Conservation (phyloP, 1,140 invertebrate genomes). For the Drosophila subobscura region DNA sequence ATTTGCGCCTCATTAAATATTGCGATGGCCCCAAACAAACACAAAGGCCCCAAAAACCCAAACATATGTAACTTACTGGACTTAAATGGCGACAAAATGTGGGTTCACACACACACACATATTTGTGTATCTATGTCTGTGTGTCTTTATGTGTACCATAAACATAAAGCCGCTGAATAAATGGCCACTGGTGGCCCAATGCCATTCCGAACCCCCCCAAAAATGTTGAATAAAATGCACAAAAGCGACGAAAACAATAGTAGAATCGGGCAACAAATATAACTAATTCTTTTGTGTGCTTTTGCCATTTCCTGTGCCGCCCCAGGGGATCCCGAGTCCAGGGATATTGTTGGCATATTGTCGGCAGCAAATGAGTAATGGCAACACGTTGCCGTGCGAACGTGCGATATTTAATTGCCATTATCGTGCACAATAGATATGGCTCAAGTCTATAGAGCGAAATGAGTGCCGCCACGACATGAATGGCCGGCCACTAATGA, state of each 20-base stretch:
- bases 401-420: slow-evolving; percentile 37
- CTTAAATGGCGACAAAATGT: slow-evolving; percentile 33
- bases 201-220: slow-evolving; percentile 9
- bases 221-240: slow-evolving; percentile 53
- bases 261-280: slow-evolving; percentile 31
- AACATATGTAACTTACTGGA: slow-evolving; percentile 23
- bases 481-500: slow-evolving; percentile 26
- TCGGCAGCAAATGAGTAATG: slow-evolving; percentile 29
- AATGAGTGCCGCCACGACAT: not conserved
- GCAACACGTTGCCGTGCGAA: slow-evolving; percentile 8
- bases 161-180: slow-evolving; percentile 26
- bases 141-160: not conserved
- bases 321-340: not conserved
- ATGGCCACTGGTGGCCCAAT: slow-evolving; percentile 2
- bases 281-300: slow-evolving; percentile 27
- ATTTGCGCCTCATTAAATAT: slow-evolving; percentile 37
- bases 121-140: no score
- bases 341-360: slow-evolving; percentile 5
- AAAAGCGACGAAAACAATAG: slow-evolving; percentile 54
- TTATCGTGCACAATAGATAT: slow-evolving; percentile 5
- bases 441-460: not conserved
- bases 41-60: not conserved
- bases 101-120: no score
- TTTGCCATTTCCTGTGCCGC: slow-evolving; percentile 1
- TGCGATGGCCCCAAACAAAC: slow-evolving; percentile 6